Percentiles rank a stretch among this genome's conserved stretches.
These are phyloP conservation scores for Glaucidium brasilianum DNA, from an alignment of 2,113 vertebrate genomes.

Conservation along the genomic window DNA sequence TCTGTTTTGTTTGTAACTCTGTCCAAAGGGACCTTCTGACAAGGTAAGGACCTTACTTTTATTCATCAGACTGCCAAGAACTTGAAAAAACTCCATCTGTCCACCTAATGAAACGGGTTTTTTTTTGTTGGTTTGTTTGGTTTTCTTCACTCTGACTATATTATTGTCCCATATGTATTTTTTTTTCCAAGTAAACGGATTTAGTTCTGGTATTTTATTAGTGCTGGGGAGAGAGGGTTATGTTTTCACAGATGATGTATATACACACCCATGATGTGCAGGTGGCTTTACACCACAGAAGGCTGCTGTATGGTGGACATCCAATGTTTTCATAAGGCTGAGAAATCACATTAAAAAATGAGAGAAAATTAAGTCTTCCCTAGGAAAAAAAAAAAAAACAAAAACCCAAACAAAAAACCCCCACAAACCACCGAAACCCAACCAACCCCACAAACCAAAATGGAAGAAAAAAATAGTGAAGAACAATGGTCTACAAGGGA, in stretches of 20 bases:
- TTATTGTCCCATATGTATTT: neutral
- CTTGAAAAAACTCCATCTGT: neutral
- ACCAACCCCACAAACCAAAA: neutral
- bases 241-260: neutral
- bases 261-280: neutral
- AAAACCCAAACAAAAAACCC: neutral
- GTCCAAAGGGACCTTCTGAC: neutral
- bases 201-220: neutral
- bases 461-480: neutral
- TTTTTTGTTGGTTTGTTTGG: neutral
- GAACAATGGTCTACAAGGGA: fast-evolving
- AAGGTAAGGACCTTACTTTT: neutral
- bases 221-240: neutral
- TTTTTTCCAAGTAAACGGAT: neutral
- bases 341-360: neutral
- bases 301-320: neutral
- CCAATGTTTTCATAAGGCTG: neutral
- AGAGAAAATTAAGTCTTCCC: neutral
- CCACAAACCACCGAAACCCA: neutral
- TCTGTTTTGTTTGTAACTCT: neutral
- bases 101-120: neutral
- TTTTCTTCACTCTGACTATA: neutral
- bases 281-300: neutral
- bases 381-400: neutral
- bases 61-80: neutral